Conservation (phyloP, 2,797 vertebrate genomes). For the Gambusia yucatana region DNA sequence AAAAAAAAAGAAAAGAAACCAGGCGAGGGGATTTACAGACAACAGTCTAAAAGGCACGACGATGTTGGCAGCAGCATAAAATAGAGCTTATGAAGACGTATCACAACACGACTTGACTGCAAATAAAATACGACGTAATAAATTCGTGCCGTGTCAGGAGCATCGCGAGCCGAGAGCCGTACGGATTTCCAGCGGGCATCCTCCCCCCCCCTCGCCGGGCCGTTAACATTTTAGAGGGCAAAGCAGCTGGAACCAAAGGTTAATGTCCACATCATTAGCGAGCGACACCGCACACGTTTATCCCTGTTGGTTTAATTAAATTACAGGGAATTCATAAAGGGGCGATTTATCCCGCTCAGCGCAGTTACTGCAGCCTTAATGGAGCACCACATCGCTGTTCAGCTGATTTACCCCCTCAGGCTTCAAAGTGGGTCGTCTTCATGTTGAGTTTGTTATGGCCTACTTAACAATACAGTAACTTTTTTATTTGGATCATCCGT, state of each 20-base stretch:
- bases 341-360: slow-evolving; percentile 57
- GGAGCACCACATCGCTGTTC: slow-evolving; percentile 56
- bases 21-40: slow-evolving; percentile 15
- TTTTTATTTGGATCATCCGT: slow-evolving; percentile 70
- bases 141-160: slow-evolving; percentile 42
- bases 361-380: slow-evolving; percentile 67
- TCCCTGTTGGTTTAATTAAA: slow-evolving; percentile 81
- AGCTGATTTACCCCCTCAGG: slow-evolving; percentile 67
- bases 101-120: slow-evolving; percentile 33
- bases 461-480: slow-evolving; percentile 67
- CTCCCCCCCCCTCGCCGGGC: slow-evolving; percentile 19
- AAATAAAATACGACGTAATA: slow-evolving; percentile 26
- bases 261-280: slow-evolving; percentile 75
- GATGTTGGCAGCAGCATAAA: slow-evolving; percentile 3
- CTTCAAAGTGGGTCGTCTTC: slow-evolving; percentile 68
- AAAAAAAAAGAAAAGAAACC: not conserved
- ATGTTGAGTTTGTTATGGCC: slow-evolving; percentile 71
- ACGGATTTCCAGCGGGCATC: slow-evolving; percentile 32
- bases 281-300: slow-evolving; percentile 60
- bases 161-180: slow-evolving; percentile 33
- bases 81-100: slow-evolving; percentile 20
- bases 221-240: slow-evolving; percentile 72
- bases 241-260: slow-evolving; percentile 74
- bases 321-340: slow-evolving; percentile 71
- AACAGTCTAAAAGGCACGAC: slow-evolving; percentile 13